phyloP scores from a whole-genome alignment of 1,140 invertebrate genomes.

The Drosophila erecta region DNA sequence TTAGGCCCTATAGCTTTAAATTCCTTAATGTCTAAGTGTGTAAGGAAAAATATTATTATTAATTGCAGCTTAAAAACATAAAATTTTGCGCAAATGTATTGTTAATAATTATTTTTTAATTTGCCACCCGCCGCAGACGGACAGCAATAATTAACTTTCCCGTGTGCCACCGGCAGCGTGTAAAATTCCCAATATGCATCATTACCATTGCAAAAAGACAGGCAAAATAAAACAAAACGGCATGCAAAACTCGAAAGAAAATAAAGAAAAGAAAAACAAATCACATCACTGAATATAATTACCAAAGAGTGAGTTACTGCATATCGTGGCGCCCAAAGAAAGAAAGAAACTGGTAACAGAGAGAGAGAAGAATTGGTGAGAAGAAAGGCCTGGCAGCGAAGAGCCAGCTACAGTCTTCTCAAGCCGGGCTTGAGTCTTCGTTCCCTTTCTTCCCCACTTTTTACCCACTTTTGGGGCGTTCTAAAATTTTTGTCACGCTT shows the following conservation, averaged over 20 bases:
- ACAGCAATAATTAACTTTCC: constrained; percentile 45
- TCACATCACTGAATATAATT: constrained; percentile 40
- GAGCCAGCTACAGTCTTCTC: constrained; percentile 8
- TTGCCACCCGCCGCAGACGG: constrained; percentile 25
- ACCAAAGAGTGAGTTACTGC: constrained; percentile 28
- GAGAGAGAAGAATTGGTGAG: constrained; percentile 4
- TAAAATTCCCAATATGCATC: constrained; percentile 31
- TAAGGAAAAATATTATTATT: background rate
- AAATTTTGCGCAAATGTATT: background rate
- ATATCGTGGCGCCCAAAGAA: constrained; percentile 12
- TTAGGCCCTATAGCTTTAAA: too few species aligned
- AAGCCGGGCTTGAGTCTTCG: constrained; percentile 6
- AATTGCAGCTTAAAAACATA: background rate
- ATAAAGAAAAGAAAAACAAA: constrained; percentile 25
- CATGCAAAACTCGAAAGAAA: constrained; percentile 33
- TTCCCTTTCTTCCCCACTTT: constrained; percentile 3
- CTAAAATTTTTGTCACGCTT: constrained; percentile 51
- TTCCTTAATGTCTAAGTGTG: background rate
- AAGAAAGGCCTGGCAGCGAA: constrained; percentile 29
- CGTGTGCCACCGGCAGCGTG: constrained; percentile 31
- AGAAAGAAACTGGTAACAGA: constrained; percentile 24
- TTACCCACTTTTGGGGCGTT: constrained; percentile 27
- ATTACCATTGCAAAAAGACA: constrained; percentile 32
- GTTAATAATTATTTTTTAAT: constrained; percentile 15
- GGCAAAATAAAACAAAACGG: constrained; percentile 36